Evolutionary conservation across 2,113 vertebrate species (phyloP).

Genomic region (Tringa solitaria): DNA sequence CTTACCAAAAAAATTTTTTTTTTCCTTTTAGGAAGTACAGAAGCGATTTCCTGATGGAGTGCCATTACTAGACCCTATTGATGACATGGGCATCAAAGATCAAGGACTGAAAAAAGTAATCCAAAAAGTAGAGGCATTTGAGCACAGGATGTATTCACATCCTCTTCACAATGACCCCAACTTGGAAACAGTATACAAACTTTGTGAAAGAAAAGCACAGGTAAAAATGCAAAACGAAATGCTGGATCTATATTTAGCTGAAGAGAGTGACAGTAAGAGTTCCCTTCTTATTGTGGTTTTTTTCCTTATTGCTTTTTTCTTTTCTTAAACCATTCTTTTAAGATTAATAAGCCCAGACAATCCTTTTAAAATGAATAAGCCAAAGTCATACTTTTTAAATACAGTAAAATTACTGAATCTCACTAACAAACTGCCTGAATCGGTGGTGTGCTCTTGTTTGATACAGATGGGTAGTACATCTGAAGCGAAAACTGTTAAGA

Average conservation of each 20-base stretch:
- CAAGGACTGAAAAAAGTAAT: conserved; percentile 93
- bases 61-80: conserved; percentile 90
- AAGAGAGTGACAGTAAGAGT: background rate
- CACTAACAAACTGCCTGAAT: background rate
- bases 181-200: conserved; percentile 87
- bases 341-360: background rate
- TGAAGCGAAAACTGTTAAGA: background rate
- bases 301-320: too few species aligned
- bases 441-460: background rate
- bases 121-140: conserved; percentile 96
- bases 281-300: background rate
- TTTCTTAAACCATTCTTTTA: too few species aligned
- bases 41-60: conserved; percentile 95
- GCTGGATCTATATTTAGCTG: background rate
- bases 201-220: conserved; percentile 96
- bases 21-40: conserved; percentile 86
- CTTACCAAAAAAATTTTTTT: background rate
- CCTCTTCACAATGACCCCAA: conserved; percentile 92
- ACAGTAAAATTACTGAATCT: background rate
- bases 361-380: background rate
- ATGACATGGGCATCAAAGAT: conserved; percentile 98
- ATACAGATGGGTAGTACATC: background rate
- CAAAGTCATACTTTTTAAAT: background rate
- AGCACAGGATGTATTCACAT: conserved; percentile 97
- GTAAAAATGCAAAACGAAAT: conserved; percentile 62